Evolutionary conservation across 1,140 invertebrate species (phyloP).

Genomic region (Spodoptera frugiperda): DNA sequence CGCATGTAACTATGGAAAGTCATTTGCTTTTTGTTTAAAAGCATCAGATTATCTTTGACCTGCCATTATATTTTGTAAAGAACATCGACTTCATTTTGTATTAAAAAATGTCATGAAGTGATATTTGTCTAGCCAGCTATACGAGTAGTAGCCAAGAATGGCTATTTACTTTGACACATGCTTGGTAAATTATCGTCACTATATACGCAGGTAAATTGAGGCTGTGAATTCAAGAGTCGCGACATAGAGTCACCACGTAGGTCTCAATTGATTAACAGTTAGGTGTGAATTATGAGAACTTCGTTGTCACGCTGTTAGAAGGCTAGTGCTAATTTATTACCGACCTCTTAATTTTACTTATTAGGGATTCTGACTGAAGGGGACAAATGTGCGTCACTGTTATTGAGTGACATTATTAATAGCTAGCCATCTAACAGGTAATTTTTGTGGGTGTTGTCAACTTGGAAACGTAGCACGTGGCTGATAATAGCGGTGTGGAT

Average conservation of each 20-base stretch:
- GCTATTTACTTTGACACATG: too few relatives aligned
- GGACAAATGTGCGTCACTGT: conserved; percentile 23
- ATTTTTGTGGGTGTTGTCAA: conserved; percentile 2
- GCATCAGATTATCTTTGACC: too few relatives aligned
- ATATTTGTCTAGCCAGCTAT: too few relatives aligned
- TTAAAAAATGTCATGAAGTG: too few relatives aligned
- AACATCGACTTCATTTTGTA: too few relatives aligned
- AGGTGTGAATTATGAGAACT: conserved; percentile 8
- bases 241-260: background rate
- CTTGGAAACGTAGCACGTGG: background rate
- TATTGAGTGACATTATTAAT: conserved; percentile 27
- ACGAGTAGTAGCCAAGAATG: too few relatives aligned
- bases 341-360: conserved; percentile 39
- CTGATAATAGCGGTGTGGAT: background rate
- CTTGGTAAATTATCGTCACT: background rate
- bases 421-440: conserved; percentile 1
- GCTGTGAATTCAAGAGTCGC: conserved; percentile 7
- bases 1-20: too few relatives aligned
- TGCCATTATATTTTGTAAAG: too few relatives aligned
- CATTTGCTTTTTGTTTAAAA: too few relatives aligned
- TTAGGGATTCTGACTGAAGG: conserved; percentile 13
- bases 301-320: conserved; percentile 17
- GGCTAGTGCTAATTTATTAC: conserved; percentile 35
- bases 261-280: background rate
- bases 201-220: conserved; percentile 1